Conservation (phyloP, 1,140 invertebrate genomes). For the Drosophila equinoxialis region DNA sequence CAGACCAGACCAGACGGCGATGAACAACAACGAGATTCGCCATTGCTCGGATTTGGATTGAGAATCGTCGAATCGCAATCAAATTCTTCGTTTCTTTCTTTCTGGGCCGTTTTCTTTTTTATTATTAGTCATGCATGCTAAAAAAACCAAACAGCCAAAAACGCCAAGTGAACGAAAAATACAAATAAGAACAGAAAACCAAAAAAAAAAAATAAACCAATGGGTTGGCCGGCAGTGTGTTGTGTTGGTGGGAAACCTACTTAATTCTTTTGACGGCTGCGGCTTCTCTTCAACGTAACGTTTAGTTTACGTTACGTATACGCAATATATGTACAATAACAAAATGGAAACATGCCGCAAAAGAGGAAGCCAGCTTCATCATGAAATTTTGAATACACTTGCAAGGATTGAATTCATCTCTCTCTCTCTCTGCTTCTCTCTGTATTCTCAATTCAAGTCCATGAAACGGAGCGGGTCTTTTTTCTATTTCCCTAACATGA, state of each 20-base stretch:
- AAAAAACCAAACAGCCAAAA: slow-evolving; percentile 15
- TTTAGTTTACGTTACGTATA: slow-evolving; percentile 51
- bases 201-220: not conserved
- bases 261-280: not conserved
- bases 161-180: not conserved
- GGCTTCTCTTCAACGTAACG: slow-evolving; percentile 12
- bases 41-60: slow-evolving; percentile 29
- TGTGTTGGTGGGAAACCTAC: slow-evolving; percentile 9
- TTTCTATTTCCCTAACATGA: too few relatives aligned
- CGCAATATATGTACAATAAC: slow-evolving; percentile 27
- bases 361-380: not conserved
- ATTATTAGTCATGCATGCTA: slow-evolving; percentile 61
- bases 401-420: not conserved
- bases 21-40: slow-evolving; percentile 41
- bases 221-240: not conserved
- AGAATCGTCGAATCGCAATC: slow-evolving; percentile 24
- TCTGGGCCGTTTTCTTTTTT: slow-evolving; percentile 12
- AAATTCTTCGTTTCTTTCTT: slow-evolving; percentile 21
- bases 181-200: not conserved
- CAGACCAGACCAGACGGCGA: slow-evolving; percentile 14
- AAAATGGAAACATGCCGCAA: not conserved
- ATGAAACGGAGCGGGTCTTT: too few relatives aligned
- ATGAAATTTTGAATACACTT: not conserved
- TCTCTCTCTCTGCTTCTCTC: too few relatives aligned
- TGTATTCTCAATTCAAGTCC: too few relatives aligned